Base-by-base conservation (phyloP, 1,140 invertebrate species). In the Atta cephalotes region DNA sequence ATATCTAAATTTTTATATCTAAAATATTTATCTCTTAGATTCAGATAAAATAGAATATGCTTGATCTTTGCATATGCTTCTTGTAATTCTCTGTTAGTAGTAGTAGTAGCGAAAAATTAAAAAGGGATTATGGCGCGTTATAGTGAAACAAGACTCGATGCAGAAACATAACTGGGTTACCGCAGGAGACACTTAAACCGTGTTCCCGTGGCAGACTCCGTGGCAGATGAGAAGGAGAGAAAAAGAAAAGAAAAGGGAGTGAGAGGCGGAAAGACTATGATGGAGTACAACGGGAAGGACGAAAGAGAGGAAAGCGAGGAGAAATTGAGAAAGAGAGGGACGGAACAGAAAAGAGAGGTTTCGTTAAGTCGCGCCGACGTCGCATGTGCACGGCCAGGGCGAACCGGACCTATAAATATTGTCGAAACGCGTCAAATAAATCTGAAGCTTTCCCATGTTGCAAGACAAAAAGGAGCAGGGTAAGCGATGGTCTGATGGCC, bases 331-430 rank as follows among this genome's bases (percentile, higher is more conserved):
- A 51, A 70, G 81, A 86, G 51, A 72, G 60, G 63, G 70, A 51
- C 68, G 39, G 25, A 63, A 51, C 28, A 79, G 78, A 65, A 87
- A 79, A 49, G 87, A 91, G 88, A 80, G 85, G 89, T 91, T 91
- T 89, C 88, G 86, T 90, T 88, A 85, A 91, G 92, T 86, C 88
- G 71, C 87, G 85, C 80, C 80, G 87, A 89, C 76, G 87, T 91
- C 82, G 89, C 86, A 88, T 90, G 90, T 87, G 87, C 89, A 88
- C 86, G 88, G 82, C 87, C 86, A 62, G 71, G 6, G 18, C 86
- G 91, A 94, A 95, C 95, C 93, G 92, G 95, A 94, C 92, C 95
- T 94, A 95, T 95, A 95, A 95, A 95, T 95, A 95, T 95, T 92
- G 90, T 92, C 89, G 94, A 94, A 94, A 93, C 88, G 91, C 93